Percentiles rank a stretch among this genome's conserved stretches.
These are phyloP conservation scores for Hyppa rectilinea DNA, from an alignment of 2,888 invertebrate species.

Conservation along the genomic window DNA sequence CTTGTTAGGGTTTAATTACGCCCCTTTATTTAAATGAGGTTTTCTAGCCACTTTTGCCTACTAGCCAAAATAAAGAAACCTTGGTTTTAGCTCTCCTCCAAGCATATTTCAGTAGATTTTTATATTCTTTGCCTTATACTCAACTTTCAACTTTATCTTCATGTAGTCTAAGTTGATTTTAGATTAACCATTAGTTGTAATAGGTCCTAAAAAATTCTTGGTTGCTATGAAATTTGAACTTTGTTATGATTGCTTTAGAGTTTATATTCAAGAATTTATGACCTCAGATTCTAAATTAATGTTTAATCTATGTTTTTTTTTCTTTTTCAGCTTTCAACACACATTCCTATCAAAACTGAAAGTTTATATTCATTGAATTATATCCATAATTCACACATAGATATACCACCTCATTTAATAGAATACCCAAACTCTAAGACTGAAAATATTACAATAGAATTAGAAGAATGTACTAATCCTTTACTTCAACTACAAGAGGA, in stretches of 20 bases:
- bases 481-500: neutral
- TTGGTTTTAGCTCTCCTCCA: too few species aligned
- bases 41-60: too few species aligned
- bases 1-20: too few species aligned
- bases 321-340: constrained; percentile 10
- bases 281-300: neutral
- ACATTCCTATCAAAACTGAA: neutral
- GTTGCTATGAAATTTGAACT: neutral
- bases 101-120: too few species aligned
- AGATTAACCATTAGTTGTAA: neutral
- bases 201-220: neutral
- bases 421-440: neutral
- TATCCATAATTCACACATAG: constrained; percentile 26
- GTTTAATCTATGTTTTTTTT: neutral
- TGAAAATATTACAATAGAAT: constrained; percentile 1
- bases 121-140: too few species aligned
- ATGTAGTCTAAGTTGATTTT: neutral
- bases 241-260: neutral
- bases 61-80: too few species aligned
- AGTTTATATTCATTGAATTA: constrained; percentile 16
- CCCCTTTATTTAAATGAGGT: too few species aligned
- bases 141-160: neutral
- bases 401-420: constrained; percentile 28
- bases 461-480: constrained; percentile 15
- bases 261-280: neutral